Evolutionary conservation across 2,888 invertebrate species (phyloP).

Genomic region (Drosophila imparisetae): DNA sequence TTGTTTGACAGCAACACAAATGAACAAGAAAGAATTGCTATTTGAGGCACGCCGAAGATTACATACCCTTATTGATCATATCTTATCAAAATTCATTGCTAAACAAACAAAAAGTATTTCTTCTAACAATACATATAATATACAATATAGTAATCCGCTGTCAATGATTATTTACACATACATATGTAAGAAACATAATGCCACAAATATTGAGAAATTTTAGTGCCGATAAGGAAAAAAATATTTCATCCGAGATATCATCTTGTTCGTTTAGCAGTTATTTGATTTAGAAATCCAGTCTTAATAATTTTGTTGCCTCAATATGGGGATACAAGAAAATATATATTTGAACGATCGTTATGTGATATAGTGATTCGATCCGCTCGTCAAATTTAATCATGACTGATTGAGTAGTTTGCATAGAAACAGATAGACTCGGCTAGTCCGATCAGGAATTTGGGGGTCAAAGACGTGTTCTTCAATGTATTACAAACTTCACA

Average conservation of each 20-base stretch:
- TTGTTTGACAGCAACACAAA: slow-evolving; percentile 17
- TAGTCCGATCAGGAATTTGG: not conserved
- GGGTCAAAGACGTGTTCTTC: not conserved
- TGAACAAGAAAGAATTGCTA: not conserved
- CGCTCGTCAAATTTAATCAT: not conserved
- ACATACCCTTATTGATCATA: not conserved
- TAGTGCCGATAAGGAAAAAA: not conserved
- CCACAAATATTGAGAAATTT: too few species aligned
- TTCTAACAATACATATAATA: not conserved
- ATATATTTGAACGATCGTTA: not conserved
- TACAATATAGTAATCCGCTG: not conserved
- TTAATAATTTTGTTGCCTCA: not conserved
- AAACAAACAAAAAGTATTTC: not conserved
- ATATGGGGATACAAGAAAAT: not conserved
- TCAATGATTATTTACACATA: not conserved
- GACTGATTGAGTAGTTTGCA: not conserved
- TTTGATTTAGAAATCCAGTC: not conserved
- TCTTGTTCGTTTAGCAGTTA: too few species aligned
- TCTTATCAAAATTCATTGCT: not conserved
- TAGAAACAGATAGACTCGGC: not conserved
- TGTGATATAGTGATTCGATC: not conserved
- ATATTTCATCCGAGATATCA: accelerated
- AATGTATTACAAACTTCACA: not conserved
- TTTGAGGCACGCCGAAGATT: not conserved
- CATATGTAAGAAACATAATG: too few species aligned